These are phyloP conservation scores for Pangasius krempfi DNA, from an alignment of 2,797 vertebrate species.

Conservation along the genomic window DNA sequence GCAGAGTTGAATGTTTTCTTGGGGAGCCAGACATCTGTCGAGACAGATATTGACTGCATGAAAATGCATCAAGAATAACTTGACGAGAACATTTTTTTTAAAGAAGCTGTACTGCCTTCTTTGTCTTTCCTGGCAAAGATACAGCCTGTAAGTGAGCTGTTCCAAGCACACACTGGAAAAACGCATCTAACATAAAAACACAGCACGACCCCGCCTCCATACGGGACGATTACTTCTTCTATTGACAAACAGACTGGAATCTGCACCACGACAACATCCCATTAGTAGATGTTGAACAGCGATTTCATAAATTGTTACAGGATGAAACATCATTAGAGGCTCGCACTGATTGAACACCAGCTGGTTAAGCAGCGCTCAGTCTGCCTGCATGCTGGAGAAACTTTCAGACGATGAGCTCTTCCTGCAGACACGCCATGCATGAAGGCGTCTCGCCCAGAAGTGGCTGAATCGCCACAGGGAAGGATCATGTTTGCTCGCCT, in stretches of 20 bases:
- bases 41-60: slow-evolving; percentile 31
- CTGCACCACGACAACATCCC: slow-evolving; percentile 32
- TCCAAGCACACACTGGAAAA: background rate
- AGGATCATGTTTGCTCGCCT: slow-evolving; percentile 14
- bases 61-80: slow-evolving; percentile 36
- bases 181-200: slow-evolving; percentile 15
- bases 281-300: slow-evolving; percentile 45
- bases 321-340: slow-evolving; percentile 44
- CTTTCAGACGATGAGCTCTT: slow-evolving; percentile 22
- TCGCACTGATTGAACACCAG: slow-evolving; percentile 48
- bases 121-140: slow-evolving; percentile 19
- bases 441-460: background rate
- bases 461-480: slow-evolving; percentile 4
- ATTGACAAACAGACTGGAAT: slow-evolving; percentile 46
- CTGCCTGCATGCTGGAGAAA: slow-evolving; percentile 29
- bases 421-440: slow-evolving; percentile 13
- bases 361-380: slow-evolving; percentile 42
- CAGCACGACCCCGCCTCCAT: background rate
- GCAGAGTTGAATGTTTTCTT: slow-evolving; percentile 35
- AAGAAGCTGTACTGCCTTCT: slow-evolving; percentile 16
- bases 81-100: background rate
- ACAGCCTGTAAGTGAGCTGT: slow-evolving; percentile 15
- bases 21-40: slow-evolving; percentile 43
- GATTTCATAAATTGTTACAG: slow-evolving; percentile 51
- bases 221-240: background rate